Percentiles rank a stretch among this genome's conserved stretches.
These are phyloP conservation scores for Myotis brandtii DNA, from an alignment of 2,113 vertebrate species.

Conservation along the genomic window DNA sequence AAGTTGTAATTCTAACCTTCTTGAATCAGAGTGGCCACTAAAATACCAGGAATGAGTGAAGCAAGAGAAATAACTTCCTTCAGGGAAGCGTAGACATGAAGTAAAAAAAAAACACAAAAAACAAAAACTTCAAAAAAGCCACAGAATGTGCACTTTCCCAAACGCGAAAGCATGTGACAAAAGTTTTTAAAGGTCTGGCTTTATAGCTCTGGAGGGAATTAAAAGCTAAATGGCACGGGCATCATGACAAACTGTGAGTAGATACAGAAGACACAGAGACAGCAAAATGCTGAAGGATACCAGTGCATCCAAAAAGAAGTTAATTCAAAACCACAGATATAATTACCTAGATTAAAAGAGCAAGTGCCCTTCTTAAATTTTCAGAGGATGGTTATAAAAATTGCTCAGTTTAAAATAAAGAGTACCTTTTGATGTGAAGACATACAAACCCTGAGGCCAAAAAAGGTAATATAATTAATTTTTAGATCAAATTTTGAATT, in stretches of 20 bases:
- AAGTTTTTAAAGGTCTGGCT: background rate
- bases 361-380: constrained; percentile 20
- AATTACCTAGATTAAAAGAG: constrained; percentile 67
- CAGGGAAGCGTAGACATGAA: background rate
- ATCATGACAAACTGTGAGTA: background rate
- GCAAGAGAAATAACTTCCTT: constrained; percentile 14
- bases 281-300: constrained; percentile 7
- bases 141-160: background rate
- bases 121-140: background rate
- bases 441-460: constrained; percentile 50
- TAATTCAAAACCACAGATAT: constrained; percentile 51
- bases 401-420: constrained; percentile 63
- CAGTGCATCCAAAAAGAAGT: background rate
- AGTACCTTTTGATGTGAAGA: constrained; percentile 62
- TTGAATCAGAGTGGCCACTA: background rate
- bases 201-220: constrained; percentile 7
- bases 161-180: constrained; percentile 46
- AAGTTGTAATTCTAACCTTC: background rate
- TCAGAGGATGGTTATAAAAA: constrained; percentile 62
- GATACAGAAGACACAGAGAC: background rate
- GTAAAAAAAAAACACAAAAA: background rate
- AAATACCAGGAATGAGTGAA: background rate
- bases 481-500: constrained; percentile 67
- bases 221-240: constrained; percentile 39
- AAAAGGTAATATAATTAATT: constrained; percentile 74